Conservation (phyloP, 1,140 invertebrate species). For the Meloidogyne chitwoodi region DNA sequence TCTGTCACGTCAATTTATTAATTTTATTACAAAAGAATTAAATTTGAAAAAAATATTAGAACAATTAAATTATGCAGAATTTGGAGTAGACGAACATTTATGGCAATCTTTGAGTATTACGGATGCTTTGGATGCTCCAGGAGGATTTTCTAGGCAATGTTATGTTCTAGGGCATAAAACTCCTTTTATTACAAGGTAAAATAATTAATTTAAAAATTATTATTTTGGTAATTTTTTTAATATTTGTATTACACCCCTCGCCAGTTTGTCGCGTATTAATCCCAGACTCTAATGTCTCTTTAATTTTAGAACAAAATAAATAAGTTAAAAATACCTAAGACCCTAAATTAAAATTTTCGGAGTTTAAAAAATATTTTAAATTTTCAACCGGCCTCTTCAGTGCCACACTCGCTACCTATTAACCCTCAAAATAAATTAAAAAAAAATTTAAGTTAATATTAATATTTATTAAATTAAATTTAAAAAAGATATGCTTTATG, state of each 20-base stretch:
- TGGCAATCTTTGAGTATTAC: not conserved
- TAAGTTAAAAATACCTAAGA: too few relatives aligned
- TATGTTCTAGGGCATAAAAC: not conserved
- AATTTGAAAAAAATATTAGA: constrained; percentile 14
- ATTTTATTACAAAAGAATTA: constrained; percentile 22
- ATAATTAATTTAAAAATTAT: not conserved
- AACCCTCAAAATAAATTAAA: too few relatives aligned
- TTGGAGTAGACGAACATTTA: constrained; percentile 22
- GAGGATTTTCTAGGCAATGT: constrained; percentile 23
- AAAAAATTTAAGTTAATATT: too few relatives aligned
- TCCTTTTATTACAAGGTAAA: not conserved
- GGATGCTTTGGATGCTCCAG: constrained; percentile 19
- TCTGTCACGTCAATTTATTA: constrained; percentile 7
- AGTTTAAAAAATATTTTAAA: too few relatives aligned
- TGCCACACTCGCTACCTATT: too few relatives aligned
- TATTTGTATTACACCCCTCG: too few relatives aligned
- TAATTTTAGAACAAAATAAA: too few relatives aligned
- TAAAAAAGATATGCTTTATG: constrained; percentile 13
- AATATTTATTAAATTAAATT: not conserved
- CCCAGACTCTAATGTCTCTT: too few relatives aligned
- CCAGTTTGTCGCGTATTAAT: too few relatives aligned
- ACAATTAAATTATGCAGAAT: constrained; percentile 11
- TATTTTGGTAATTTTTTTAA: too few relatives aligned
- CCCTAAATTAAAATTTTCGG: too few relatives aligned
- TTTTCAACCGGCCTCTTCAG: too few relatives aligned